Base-by-base conservation (phyloP, 2,113 vertebrate species). In the Vireo altiloquus region DNA sequence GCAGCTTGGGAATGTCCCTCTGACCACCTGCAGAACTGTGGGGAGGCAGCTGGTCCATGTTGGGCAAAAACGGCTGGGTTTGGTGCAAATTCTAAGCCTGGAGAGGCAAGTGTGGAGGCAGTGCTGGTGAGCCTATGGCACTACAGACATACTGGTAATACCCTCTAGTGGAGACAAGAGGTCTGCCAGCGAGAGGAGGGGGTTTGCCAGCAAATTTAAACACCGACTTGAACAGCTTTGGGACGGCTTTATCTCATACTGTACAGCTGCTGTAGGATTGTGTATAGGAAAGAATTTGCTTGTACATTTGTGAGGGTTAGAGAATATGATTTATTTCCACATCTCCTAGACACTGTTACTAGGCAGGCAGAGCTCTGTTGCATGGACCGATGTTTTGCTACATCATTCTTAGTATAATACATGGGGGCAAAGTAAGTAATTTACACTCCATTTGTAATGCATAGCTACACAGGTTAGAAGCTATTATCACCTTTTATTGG, bases 91-190 rank as follows among this genome's bases (percentile, higher is more conserved):
- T 39, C 33, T 57, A 42, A 52, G 22, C 20, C 30, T 40, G 20
- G 31, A 11, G 35, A 52, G 30, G 19, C 49, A 49, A 75, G 42
- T 2, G 23, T 11, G 37, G 52, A 56, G 57, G 31, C 7, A 0
- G 40, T 16, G 68, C 79, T 37, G 78, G 28, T 18, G 64, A 9
- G 39, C 17, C 44, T 71, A 0, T 46, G 64, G 64, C 27, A 15
- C n/a, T 23, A 71, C 9, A 81, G 52, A 53, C 52, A 94, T 81
- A 75, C 64, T 59, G 94, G 94, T 90, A 93, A 93, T 96, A 97
- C 96, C 96, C 91, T 76, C 94, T 95, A 94, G 96, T 96, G 96
- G 96, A 96, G 89, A 89, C 79, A 59, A 1, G 39, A 81, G 80
- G 82, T 47, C 76, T 86, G 80, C 72, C 79, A 56, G 76, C 5